A percentile compares a stretch with the other conserved stretches of the same genome.
These are phyloP conservation scores for Lutjanus argentimaculatus DNA, from an alignment of 2,797 vertebrate genomes.

Conservation along the genomic window DNA sequence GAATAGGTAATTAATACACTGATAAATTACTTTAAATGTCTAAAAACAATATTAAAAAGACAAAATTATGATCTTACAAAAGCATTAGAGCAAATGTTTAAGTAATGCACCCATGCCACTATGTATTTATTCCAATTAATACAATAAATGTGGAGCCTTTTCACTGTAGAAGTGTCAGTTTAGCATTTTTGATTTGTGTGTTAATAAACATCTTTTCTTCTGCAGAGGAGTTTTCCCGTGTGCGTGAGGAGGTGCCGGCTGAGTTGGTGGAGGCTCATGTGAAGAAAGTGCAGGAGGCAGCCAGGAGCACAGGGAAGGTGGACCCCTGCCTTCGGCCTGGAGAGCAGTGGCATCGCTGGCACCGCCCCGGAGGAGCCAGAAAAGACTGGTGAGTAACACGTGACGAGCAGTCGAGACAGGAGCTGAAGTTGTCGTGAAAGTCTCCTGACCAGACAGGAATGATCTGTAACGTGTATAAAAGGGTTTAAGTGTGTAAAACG, in stretches of 20 bases:
- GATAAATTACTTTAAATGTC: not conserved
- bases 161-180: not conserved
- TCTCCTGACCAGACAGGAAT: not conserved
- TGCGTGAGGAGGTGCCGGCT: constrained; percentile 95
- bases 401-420: not conserved
- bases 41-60: not conserved
- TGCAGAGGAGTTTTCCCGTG: constrained; percentile 97
- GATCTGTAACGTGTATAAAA: too few relatives aligned
- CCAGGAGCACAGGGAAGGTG: constrained; percentile 93
- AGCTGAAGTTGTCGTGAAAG: not conserved
- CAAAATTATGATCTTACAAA: not conserved
- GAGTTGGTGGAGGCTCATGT: constrained; percentile 98
- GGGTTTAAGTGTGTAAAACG: not conserved
- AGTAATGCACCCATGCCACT: not conserved
- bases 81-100: not conserved
- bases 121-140: not conserved
- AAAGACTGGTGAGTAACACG: constrained; percentile 87
- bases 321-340: constrained; percentile 93
- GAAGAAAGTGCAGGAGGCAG: constrained; percentile 97
- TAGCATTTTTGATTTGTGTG: not conserved
- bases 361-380: constrained; percentile 95
- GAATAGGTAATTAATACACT: not conserved
- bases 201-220: not conserved
- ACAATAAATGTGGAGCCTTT: not conserved
- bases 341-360: constrained; percentile 97